Conservation (phyloP, 2,888 invertebrate species). For the Acleris cristana region DNA sequence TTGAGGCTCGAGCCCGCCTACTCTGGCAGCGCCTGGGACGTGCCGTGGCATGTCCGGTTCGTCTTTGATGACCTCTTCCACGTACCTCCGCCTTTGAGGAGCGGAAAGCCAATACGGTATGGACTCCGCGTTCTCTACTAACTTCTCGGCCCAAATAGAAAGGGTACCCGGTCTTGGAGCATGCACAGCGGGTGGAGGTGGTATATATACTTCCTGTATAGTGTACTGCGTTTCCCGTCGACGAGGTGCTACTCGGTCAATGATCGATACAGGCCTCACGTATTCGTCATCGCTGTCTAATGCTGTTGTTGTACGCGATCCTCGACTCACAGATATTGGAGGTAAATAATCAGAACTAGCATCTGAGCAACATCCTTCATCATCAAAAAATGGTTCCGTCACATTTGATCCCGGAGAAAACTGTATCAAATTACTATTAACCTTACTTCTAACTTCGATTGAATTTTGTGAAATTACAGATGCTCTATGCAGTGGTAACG, state of each 20-base stretch:
- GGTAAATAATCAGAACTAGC: constrained; percentile 65
- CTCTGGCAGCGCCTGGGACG: constrained; percentile 76
- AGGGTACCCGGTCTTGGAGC: constrained; percentile 72
- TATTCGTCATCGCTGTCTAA: constrained; percentile 72
- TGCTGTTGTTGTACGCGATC: constrained; percentile 44
- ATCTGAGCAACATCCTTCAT: constrained; percentile 58
- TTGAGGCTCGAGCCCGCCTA: constrained; percentile 89
- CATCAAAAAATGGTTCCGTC: constrained; percentile 57
- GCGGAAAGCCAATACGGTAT: constrained; percentile 80
- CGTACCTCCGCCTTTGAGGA: constrained; percentile 71
- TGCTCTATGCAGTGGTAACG: constrained; percentile 52
- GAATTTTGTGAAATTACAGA: constrained; percentile 48
- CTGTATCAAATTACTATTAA: constrained; percentile 68
- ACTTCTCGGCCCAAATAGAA: constrained; percentile 76
- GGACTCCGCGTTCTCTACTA: constrained; percentile 83
- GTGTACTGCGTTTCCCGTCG: constrained; percentile 60
- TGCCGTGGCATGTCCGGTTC: constrained; percentile 71
- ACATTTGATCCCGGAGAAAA: constrained; percentile 64
- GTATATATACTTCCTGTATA: constrained; percentile 72
- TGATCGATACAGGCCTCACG: constrained; percentile 65
- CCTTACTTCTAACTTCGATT: constrained; percentile 43
- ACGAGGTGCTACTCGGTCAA: constrained; percentile 69
- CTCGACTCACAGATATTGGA: constrained; percentile 46
- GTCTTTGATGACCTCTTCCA: constrained; percentile 62
- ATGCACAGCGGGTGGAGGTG: constrained; percentile 76